Base-by-base conservation (phyloP, 1,140 invertebrate genomes). In the Achatina immaculata region DNA sequence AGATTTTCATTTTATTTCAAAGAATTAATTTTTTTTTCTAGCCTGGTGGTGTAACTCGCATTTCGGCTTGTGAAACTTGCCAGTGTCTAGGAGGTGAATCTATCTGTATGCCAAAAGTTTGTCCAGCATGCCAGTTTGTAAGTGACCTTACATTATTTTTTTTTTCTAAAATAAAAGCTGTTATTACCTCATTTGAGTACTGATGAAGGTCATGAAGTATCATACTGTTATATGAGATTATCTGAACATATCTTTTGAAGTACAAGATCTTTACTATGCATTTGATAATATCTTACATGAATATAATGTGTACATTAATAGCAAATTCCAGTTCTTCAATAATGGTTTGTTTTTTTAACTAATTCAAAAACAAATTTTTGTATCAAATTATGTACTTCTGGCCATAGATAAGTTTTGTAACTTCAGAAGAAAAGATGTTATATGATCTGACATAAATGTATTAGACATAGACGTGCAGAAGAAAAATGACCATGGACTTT, bases 41-140 rank as follows among this genome's bases (percentile, higher is more conserved):
- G 94, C 58, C 96, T 95, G 88, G 91, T 93, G 36, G 94, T 95
- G 78, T 95, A 94, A 0, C 92, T 83, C 93, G 94, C 83, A 94
- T 94, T 65, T 92, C 93, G 14, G 92, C 94, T 45, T 97, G 96
- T 88, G 92, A 94, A 78, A 93, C 95, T 76, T 97, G 96, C 85
- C 92, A 94, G 36, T 97, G 96, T 90, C 93, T 96, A 24, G 94
- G 94, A 21, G 96, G 96, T 36, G 89, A 93, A 21, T 86, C 93
- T 0, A 88, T 92, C 58, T 97, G 96, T 87, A 91, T 92, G 28
- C 92, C 93, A 2, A 95, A 95, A 86, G 91, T 92, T 68, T 95
- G 95, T 83, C 93, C 93, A 38, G 87, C 92, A 0, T 96, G 95
- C 87, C 87, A 88, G 48, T 87, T 92, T 43, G 93, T 93, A 82